These are phyloP conservation scores for Cyphomyrus discorhynchus DNA, from an alignment of 2,113 vertebrate genomes.

Conservation along the genomic window DNA sequence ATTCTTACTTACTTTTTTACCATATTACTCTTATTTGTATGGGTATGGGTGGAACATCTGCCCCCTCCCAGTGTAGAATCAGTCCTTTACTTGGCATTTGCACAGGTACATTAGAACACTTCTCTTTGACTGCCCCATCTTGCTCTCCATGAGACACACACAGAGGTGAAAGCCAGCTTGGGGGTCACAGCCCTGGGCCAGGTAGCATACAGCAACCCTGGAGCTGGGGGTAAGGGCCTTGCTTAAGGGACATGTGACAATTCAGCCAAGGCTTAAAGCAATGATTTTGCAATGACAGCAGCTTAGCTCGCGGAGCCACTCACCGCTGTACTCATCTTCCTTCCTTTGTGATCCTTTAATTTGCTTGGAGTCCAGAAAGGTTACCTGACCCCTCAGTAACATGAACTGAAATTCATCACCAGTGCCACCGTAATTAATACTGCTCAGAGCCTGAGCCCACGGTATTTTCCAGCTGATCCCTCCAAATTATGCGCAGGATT, in stretches of 20 bases:
- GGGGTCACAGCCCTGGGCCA: not conserved
- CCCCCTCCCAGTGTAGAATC: no score
- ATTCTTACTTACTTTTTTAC: no score
- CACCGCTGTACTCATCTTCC: not conserved
- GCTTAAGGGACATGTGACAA: not conserved
- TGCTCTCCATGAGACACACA: no score
- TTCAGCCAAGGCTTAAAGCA: not conserved
- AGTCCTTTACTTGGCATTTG: no score
- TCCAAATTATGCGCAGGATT: conserved; percentile 15
- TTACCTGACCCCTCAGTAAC: not conserved
- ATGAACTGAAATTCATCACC: conserved; percentile 12
- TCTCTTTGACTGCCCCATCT: no score
- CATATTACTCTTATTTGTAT: no score
- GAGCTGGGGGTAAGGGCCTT: not conserved
- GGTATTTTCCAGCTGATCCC: not conserved
- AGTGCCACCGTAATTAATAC: not conserved
- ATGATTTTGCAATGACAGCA: not conserved
- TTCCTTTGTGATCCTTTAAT: not conserved
- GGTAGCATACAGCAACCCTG: not conserved
- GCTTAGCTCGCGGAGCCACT: not conserved
- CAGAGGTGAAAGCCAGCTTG: no score
- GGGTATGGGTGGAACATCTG: no score
- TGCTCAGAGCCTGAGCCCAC: not conserved
- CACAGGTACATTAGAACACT: no score
- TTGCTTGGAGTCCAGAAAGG: not conserved